Conservation (phyloP, 2,113 vertebrate genomes). For the Hemibagrus wyckioides region DNA sequence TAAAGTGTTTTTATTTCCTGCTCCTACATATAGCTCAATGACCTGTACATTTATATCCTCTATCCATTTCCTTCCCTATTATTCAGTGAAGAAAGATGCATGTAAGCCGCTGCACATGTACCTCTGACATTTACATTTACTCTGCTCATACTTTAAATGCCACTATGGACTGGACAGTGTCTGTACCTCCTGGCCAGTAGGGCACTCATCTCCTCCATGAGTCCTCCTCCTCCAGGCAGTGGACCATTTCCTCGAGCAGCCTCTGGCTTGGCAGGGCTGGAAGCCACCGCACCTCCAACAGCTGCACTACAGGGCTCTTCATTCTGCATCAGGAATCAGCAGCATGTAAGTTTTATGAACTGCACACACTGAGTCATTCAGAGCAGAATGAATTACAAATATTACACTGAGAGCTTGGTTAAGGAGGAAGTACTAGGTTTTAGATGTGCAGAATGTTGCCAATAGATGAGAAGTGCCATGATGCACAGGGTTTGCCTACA, state of each 20-base stretch:
- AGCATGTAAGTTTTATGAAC: not conserved
- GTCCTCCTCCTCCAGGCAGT: conserved; percentile 85
- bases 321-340: conserved; percentile 68
- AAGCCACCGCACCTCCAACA: conserved; percentile 66
- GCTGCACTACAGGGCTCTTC: conserved; percentile 80
- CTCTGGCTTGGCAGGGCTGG: conserved; percentile 81
- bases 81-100: not conserved
- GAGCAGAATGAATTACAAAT: not conserved
- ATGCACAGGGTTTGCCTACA: not conserved
- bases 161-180: not conserved
- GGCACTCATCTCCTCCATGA: conserved; percentile 99
- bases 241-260: conserved; percentile 88
- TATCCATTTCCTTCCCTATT: not conserved
- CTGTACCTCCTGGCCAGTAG: conserved; percentile 93
- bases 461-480: not conserved
- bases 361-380: not conserved
- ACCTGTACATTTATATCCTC: not conserved
- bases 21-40: not conserved
- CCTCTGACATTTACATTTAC: not conserved
- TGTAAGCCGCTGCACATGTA: not conserved
- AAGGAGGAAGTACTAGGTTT: not conserved
- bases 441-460: not conserved
- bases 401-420: not conserved
- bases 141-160: not conserved
- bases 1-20: not conserved